phyloP scores from a whole-genome alignment of 2,797 vertebrate species.

The Tympanoctomys barrerae region DNA sequence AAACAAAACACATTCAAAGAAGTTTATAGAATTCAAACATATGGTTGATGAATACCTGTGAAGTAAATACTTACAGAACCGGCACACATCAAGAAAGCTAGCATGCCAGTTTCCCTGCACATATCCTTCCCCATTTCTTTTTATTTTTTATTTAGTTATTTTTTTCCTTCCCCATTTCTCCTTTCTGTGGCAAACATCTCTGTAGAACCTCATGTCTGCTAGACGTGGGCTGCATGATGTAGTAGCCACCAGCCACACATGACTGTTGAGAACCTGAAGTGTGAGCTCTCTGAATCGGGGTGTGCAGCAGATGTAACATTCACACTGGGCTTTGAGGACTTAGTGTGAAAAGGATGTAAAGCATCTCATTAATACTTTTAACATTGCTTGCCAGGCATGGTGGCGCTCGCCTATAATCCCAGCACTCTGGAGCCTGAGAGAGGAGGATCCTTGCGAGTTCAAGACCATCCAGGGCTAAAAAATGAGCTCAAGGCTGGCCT shows the following conservation, averaged over 20 bases:
- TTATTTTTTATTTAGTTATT: too few relatives aligned
- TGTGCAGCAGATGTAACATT: background rate
- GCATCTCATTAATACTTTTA: background rate
- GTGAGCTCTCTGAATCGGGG: background rate
- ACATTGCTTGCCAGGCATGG: background rate
- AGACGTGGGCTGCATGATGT: background rate
- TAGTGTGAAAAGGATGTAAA: background rate
- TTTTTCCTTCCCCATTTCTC: background rate
- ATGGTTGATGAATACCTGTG: constrained; percentile 14
- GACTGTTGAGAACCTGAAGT: background rate
- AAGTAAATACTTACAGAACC: background rate
- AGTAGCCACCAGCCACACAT: background rate
- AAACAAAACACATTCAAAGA: background rate
- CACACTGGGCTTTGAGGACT: background rate
- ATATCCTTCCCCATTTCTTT: background rate
- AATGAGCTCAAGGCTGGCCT: too few relatives aligned
- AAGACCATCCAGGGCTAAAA: too few relatives aligned
- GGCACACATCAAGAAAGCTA: background rate
- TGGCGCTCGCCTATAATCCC: too few relatives aligned
- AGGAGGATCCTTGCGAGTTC: too few relatives aligned
- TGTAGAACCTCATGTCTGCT: background rate
- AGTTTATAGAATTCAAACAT: background rate
- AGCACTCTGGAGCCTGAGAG: too few relatives aligned
- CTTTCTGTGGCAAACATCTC: background rate
- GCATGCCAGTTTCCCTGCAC: background rate